Evolutionary conservation across 2,113 vertebrate species (phyloP), one percentile per base, ranked within the genome.

Genomic region (Turnix velox): DNA sequence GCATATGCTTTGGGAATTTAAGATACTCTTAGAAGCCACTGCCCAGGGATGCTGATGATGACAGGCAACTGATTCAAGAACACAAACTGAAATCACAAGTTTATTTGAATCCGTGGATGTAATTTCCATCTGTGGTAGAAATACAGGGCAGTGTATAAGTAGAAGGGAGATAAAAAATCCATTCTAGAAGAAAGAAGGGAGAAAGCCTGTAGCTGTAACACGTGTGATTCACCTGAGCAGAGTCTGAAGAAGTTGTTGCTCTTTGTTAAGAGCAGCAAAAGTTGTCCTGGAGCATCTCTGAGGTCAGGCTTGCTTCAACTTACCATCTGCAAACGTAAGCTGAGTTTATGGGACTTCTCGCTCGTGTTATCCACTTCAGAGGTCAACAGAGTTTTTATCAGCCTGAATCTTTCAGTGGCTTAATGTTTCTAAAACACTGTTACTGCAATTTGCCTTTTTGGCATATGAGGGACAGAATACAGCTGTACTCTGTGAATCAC

Each of bases 401-500:
- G n/a, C 46, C 24, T n/a, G 42, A 85, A 73, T 79, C 33, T 71
- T 71, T 74, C 42, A 11, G 12, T 30, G 67, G 54, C 82, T 49
- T 20, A 39, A 42, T 43, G 52, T 80, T 81, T 51, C 66, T 77
- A 7, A 90, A 74, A 42, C 11, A 7, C 66, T 72, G 27, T 28
- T 86, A 52, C 48, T 77, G 57, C 85, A 40, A 7, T 79, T 54
- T 91, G 55, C 63, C 68, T 40, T 23, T 83, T 14, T 3, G 7
- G 82, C 57, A 61, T 39, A 20, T 7, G 10, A 86, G 54, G 61
- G 30, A 81, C 62, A 51, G 43, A 80, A 79, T 73, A 48, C 61
- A 91, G 85, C 76, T 86, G 76, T 72, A 68, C 69, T 40, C 59
- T 25, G 20, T 71, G 73, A n/a, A n/a, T n/a, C n/a, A n/a, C n/a